phyloP scores from a whole-genome alignment of 2,888 invertebrate genomes.

The Harmothoe impar region DNA sequence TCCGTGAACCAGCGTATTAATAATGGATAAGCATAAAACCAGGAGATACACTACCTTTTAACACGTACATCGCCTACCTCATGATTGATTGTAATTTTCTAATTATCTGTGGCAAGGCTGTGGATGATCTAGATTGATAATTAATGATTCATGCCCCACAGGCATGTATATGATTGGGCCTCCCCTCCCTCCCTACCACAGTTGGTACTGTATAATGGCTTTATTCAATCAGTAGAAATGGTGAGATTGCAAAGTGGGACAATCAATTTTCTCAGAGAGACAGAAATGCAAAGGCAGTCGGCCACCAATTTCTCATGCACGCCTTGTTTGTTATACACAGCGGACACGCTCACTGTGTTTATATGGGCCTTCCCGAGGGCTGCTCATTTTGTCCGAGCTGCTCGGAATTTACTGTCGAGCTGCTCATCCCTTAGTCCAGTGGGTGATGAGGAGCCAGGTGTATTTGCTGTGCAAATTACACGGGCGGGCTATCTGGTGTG shows the following conservation, averaged over 20 bases:
- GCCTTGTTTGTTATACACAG: too few relatives aligned
- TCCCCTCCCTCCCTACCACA: neutral
- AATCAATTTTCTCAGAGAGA: neutral
- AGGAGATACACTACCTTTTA: neutral
- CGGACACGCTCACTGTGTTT: too few relatives aligned
- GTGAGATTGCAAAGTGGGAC: conserved; percentile 11
- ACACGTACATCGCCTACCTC: neutral
- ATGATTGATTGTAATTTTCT: neutral
- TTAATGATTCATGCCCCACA: neutral
- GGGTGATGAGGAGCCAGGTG: neutral
- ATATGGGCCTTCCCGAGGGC: too few relatives aligned
- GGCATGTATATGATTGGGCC: conserved; percentile 13
- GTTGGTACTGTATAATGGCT: neutral
- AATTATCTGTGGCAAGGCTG: neutral
- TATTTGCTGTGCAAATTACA: conserved; percentile 6
- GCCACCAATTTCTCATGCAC: neutral
- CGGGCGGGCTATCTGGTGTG: neutral
- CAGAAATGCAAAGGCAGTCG: neutral
- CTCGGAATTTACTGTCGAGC: too few relatives aligned
- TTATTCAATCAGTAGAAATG: conserved; percentile 12
- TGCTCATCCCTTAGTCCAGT: too few relatives aligned
- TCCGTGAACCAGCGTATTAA: too few relatives aligned
- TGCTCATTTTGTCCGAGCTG: too few relatives aligned
- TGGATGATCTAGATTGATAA: conserved; percentile 26
- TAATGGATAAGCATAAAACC: neutral